A percentile compares a stretch with the other conserved stretches of the same genome.
phyloP scores from a whole-genome alignment of 1,140 invertebrate genomes.

The Microplitis mediator region DNA sequence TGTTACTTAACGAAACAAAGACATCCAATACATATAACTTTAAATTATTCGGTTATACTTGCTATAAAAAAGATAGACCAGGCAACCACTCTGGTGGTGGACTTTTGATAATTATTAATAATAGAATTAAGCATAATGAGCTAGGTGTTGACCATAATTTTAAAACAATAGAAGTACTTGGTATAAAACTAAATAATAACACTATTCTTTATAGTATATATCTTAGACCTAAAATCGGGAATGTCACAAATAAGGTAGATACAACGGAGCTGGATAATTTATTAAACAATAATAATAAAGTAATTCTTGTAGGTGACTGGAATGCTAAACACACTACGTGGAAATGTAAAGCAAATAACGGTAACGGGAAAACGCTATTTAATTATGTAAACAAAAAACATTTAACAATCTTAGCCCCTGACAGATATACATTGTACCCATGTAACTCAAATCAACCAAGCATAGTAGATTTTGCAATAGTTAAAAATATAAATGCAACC shows the following conservation, averaged over 20 bases:
- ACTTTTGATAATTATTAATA: neutral
- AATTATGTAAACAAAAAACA: slow-evolving; percentile 9
- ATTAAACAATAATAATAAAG: neutral
- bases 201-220: neutral
- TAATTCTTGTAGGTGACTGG: slow-evolving; percentile 15
- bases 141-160: neutral
- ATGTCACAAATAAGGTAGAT: neutral
- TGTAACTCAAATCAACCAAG: neutral
- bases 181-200: neutral
- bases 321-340: slow-evolving; percentile 18
- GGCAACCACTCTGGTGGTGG: slow-evolving; percentile 1
- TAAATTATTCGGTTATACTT: neutral
- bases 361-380: slow-evolving; percentile 1
- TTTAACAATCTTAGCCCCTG: slow-evolving; percentile 3
- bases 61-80: slow-evolving; percentile 4
- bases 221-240: neutral
- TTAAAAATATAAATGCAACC: neutral
- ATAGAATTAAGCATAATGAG: neutral
- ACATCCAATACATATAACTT: neutral
- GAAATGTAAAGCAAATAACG: slow-evolving; percentile 5
- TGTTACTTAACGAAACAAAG: slow-evolving; percentile 4
- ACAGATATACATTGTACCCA: slow-evolving; percentile 3
- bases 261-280: slow-evolving; percentile 13
- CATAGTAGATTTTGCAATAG: slow-evolving; percentile 18
- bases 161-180: neutral